Conservation (phyloP, 2,888 invertebrate genomes). For the Eilema depressum region DNA sequence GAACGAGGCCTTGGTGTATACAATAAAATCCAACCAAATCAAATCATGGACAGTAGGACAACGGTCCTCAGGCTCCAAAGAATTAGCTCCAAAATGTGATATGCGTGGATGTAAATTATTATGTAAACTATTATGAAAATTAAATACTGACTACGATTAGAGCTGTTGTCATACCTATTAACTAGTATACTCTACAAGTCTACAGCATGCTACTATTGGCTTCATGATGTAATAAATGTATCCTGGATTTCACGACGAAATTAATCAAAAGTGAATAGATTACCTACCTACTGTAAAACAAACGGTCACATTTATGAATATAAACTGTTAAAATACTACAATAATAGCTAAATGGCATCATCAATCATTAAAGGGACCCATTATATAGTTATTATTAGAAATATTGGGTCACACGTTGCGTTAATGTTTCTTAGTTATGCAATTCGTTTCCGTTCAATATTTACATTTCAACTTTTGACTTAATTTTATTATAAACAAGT, state of each 20-base stretch:
- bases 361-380: neutral
- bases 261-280: neutral
- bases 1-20: no score
- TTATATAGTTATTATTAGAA: conserved; percentile 24
- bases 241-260: neutral
- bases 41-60: no score
- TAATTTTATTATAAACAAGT: neutral
- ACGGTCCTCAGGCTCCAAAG: no score
- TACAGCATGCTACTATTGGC: no score
- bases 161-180: no score
- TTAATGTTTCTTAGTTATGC: conserved; percentile 8
- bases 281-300: neutral
- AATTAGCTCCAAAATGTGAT: no score
- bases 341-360: conserved; percentile 4
- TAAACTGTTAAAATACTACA: neutral
- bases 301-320: neutral
- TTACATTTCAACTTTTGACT: neutral
- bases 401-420: conserved; percentile 23
- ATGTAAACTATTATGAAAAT: no score
- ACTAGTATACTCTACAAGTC: no score
- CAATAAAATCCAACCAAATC: no score
- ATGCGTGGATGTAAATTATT: no score
- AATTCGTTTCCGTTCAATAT: conserved; percentile 3
- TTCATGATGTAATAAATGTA: neutral
- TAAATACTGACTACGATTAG: no score